phyloP scores from a whole-genome alignment of 2,797 vertebrate species.

The Chlorospingus semifuscus region DNA sequence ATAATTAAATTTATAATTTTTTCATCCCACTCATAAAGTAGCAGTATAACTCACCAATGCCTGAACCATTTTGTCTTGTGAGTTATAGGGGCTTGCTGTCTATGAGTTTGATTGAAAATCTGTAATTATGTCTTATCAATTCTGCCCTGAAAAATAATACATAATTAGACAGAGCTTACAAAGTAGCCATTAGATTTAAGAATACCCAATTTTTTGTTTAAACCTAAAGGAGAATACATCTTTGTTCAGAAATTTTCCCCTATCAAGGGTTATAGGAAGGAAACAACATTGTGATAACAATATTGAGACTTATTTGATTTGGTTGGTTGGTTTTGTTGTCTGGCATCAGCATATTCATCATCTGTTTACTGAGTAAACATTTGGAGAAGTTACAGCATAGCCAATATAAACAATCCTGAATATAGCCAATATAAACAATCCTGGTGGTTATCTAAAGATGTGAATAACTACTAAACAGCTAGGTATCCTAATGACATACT shows the following conservation, averaged over 20 bases:
- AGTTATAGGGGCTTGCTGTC: neutral
- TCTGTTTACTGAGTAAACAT: neutral
- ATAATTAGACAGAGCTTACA: slow-evolving; percentile 4
- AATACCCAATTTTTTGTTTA: neutral
- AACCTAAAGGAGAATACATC: neutral
- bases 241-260: neutral
- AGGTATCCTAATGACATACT: neutral
- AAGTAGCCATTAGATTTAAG: neutral
- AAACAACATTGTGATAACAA: neutral
- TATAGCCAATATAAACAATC: no score
- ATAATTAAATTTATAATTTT: neutral
- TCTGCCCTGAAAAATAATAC: neutral
- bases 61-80: neutral
- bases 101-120: slow-evolving; percentile 25
- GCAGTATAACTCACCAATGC: neutral
- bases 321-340: neutral
- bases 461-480: neutral
- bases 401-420: neutral
- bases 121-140: neutral
- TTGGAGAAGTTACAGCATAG: neutral
- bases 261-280: neutral
- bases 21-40: neutral
- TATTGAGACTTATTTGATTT: neutral
- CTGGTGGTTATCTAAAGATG: neutral
- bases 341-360: neutral